phyloP scores from a whole-genome alignment of 1,140 invertebrate genomes.

The Pseudomyrmex dendroicus region DNA sequence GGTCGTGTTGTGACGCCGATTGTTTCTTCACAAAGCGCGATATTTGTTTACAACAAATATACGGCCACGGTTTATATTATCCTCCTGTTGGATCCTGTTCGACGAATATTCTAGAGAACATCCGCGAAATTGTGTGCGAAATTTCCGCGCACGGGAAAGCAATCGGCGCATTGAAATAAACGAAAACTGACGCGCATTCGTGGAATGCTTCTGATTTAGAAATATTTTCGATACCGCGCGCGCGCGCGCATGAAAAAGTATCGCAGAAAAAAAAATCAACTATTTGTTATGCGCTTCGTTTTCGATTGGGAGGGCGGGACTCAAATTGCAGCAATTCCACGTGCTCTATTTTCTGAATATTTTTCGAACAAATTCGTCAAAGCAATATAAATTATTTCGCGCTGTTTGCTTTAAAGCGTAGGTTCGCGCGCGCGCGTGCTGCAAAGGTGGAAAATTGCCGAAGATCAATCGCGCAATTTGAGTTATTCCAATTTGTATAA shows the following conservation, averaged over 20 bases:
- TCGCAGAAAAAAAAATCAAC: slow-evolving; percentile 40
- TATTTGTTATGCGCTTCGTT: slow-evolving; percentile 39
- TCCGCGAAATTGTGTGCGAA: neutral
- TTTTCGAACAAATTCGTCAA: slow-evolving; percentile 58
- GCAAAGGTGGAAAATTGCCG: slow-evolving; percentile 8
- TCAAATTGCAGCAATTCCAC: slow-evolving; percentile 52
- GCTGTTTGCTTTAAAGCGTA: slow-evolving; percentile 1
- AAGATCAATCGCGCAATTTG: slow-evolving; percentile 28
- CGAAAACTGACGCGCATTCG: slow-evolving; percentile 52
- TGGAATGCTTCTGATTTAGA: slow-evolving; percentile 58
- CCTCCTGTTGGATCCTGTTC: neutral
- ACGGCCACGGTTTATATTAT: neutral
- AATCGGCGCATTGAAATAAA: slow-evolving; percentile 45
- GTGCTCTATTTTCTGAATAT: slow-evolving; percentile 44
- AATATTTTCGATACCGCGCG: slow-evolving; percentile 50
- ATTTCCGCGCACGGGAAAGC: neutral
- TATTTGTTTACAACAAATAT: slow-evolving; percentile 31
- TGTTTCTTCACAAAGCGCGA: neutral
- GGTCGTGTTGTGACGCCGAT: neutral
- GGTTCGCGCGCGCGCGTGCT: neutral
- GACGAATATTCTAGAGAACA: slow-evolving; percentile 32
- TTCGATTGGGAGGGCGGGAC: neutral
- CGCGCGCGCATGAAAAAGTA: slow-evolving; percentile 7
- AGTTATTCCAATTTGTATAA: neutral
- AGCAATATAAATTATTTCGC: slow-evolving; percentile 48